Conservation (phyloP, 2,888 invertebrate species). For the Ceratothoa steindachneri region DNA sequence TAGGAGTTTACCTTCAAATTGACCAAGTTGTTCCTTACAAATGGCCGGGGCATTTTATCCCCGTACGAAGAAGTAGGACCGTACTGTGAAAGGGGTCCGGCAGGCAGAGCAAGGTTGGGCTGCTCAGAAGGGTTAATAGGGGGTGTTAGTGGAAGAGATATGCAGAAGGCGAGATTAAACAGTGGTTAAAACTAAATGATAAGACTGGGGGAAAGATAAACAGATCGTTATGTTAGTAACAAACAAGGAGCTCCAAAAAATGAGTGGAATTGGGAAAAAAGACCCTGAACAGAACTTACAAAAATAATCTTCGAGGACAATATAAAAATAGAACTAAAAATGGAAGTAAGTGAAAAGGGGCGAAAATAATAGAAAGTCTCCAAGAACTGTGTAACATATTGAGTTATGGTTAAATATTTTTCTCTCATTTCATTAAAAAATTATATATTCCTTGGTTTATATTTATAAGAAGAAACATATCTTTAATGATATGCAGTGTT, state of each 20-base stretch:
- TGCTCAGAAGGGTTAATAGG: constrained; percentile 21
- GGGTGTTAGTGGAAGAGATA: not conserved
- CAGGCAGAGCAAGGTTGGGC: constrained; percentile 37
- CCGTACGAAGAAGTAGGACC: constrained; percentile 32
- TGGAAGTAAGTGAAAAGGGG: not conserved
- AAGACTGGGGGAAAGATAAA: constrained; percentile 8
- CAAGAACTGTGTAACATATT: not conserved
- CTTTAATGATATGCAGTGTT: no score
- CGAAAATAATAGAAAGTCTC: not conserved
- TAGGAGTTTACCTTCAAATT: constrained; percentile 31
- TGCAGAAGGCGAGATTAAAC: not conserved
- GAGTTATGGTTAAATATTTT: no score
- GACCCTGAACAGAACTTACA: not conserved
- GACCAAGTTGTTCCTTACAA: constrained; percentile 33
- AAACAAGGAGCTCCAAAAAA: not conserved
- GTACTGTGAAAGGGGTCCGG: constrained; percentile 32
- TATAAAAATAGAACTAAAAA: not conserved
- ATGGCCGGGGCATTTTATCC: constrained; percentile 32
- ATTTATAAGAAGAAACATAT: no score
- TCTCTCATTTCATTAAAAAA: no score
- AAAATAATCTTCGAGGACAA: not conserved
- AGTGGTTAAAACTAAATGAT: not conserved
- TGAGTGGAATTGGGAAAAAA: not conserved
- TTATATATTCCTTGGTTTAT: no score
- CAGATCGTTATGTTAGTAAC: not conserved